Conservation (phyloP, 2,888 invertebrate genomes). For the Physocephala rufipes region DNA sequence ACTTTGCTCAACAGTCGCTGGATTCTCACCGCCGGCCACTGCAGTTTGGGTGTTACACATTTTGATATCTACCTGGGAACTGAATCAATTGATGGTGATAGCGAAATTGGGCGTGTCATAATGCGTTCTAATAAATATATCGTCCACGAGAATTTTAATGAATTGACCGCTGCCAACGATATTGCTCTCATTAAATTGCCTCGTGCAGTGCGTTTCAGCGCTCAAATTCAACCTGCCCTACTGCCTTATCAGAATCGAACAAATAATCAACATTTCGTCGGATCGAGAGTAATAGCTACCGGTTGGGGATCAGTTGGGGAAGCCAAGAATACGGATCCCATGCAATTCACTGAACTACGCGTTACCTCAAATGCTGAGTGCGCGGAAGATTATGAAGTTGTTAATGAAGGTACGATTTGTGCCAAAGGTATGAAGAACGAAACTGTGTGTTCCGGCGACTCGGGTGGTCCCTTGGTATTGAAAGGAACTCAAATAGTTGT, state of each 20-base stretch:
- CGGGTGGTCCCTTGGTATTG: constrained; percentile 63
- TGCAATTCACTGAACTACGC: constrained; percentile 62
- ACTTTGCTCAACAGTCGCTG: constrained; percentile 61
- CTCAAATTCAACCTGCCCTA: constrained; percentile 58
- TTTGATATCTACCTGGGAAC: constrained; percentile 64
- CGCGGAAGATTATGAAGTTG: constrained; percentile 58
- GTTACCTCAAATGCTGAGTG: constrained; percentile 62
- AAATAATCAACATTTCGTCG: constrained; percentile 52
- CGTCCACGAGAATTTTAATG: constrained; percentile 59
- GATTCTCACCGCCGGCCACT: constrained; percentile 64
- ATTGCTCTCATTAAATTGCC: constrained; percentile 62
- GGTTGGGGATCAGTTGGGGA: constrained; percentile 62
- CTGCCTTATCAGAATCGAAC: constrained; percentile 49
- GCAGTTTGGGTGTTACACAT: constrained; percentile 60
- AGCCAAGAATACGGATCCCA: constrained; percentile 55
- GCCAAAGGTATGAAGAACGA: constrained; percentile 61
- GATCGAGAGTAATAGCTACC: constrained; percentile 58
- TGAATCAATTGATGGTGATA: constrained; percentile 54
- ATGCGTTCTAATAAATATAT: constrained; percentile 59
- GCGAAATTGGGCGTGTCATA: constrained; percentile 55
- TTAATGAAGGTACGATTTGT: constrained; percentile 59
- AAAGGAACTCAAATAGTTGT: constrained; percentile 57
- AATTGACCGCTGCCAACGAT: constrained; percentile 60
- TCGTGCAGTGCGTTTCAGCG: constrained; percentile 52
- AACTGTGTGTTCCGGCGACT: constrained; percentile 64